Conservation (phyloP, 2,113 vertebrate species). For the Nyctereutes procyonoides region DNA sequence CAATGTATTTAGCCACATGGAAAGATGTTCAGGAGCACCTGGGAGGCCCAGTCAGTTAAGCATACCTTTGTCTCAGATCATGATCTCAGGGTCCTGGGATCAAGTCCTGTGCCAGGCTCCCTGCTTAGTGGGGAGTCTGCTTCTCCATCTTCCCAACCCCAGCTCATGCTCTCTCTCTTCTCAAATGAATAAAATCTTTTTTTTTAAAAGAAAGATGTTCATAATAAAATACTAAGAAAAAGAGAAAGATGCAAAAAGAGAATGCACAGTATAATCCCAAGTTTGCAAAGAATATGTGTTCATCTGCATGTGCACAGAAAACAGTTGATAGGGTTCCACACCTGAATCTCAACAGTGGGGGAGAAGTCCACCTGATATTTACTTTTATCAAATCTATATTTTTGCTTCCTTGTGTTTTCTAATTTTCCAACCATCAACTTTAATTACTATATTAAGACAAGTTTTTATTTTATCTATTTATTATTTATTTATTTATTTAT, state of each 20-base stretch:
- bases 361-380: not conserved
- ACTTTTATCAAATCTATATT: not conserved
- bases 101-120: no score
- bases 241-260: not conserved
- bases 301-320: not conserved
- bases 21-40: not conserved
- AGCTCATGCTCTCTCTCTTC: no score
- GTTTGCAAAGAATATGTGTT: not conserved
- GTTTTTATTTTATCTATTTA: no score
- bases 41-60: no score
- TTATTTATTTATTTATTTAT: no score
- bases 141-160: no score
- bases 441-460: not conserved
- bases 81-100: no score
- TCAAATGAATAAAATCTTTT: no score
- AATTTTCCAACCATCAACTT: conserved; percentile 18
- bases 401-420: conserved; percentile 12
- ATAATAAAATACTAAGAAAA: conserved; percentile 14
- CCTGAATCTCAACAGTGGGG: not conserved
- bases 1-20: not conserved
- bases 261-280: not conserved
- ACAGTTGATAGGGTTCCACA: not conserved
- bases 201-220: not conserved
- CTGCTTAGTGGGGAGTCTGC: no score
- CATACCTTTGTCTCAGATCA: no score